phyloP scores from a whole-genome alignment of 2,888 invertebrate genomes.

The Amblyjoppa fuscipennis region DNA sequence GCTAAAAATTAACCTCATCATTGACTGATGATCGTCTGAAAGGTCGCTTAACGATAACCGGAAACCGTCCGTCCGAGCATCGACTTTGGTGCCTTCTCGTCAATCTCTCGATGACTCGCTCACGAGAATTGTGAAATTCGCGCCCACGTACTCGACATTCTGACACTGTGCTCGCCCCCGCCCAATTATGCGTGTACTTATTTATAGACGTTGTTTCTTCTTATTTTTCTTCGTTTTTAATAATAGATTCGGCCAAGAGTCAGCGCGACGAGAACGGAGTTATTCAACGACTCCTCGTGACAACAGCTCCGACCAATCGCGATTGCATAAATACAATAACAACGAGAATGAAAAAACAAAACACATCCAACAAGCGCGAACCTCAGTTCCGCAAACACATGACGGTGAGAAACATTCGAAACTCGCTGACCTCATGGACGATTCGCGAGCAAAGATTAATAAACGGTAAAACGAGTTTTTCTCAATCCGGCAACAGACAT shows the following conservation, averaged over 20 bases:
- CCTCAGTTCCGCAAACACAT: not conserved
- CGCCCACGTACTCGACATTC: conserved; percentile 58
- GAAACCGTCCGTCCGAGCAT: conserved; percentile 53
- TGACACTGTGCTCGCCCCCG: conserved; percentile 31
- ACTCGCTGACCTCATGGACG: not conserved
- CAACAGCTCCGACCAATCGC: not conserved
- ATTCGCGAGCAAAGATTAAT: not conserved
- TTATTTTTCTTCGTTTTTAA: conserved; percentile 13
- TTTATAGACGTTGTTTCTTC: conserved; percentile 22
- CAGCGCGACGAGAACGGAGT: conserved; percentile 11
- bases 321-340: not conserved
- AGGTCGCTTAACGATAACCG: conserved; percentile 56
- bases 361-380: not conserved
- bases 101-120: conserved; percentile 29
- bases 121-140: conserved; percentile 57
- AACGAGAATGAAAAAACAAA: not conserved
- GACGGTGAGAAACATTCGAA: not conserved
- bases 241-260: conserved; percentile 25
- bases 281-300: conserved; percentile 1
- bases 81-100: conserved; percentile 23
- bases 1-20: conserved; percentile 13
- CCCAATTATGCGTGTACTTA: conserved; percentile 35
- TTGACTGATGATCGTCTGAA: conserved; percentile 15
- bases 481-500: not conserved
- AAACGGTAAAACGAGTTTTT: not conserved